Evolutionary conservation across 2,888 invertebrate species (phyloP).

Genomic region (Cephus spinipes): DNA sequence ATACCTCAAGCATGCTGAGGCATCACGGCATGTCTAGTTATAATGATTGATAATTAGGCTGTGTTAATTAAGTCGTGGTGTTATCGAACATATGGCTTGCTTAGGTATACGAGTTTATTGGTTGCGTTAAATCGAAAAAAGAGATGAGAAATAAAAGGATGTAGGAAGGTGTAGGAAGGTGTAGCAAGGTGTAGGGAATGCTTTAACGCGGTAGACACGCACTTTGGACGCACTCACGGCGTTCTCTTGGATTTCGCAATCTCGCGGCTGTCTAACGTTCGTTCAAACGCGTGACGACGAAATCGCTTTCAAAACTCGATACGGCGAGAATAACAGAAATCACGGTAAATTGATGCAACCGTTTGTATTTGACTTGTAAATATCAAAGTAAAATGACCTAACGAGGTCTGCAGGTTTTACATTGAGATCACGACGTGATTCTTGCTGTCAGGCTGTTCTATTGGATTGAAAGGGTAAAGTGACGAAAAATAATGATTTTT

Average conservation of each 20-base stretch:
- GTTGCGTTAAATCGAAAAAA: background rate
- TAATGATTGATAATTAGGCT: background rate
- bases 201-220: background rate
- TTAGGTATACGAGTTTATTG: background rate
- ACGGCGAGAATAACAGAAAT: constrained; percentile 1
- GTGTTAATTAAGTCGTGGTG: background rate
- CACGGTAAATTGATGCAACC: background rate
- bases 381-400: background rate
- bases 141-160: background rate
- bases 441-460: background rate
- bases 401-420: background rate
- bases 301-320: constrained; percentile 7
- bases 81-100: background rate
- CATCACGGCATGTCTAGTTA: background rate
- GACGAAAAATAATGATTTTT: background rate
- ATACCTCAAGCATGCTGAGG: background rate
- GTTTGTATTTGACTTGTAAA: background rate
- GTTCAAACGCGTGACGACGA: constrained; percentile 6
- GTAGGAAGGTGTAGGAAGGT: background rate
- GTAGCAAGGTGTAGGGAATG: background rate
- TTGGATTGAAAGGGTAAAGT: background rate
- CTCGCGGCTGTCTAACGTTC: background rate
- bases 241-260: background rate
- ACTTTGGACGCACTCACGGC: background rate
- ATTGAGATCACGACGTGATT: background rate